Percentiles rank a stretch among this genome's conserved stretches.
Conservation (phyloP, 2,888 invertebrate species). For the Anarsia innoxiella region DNA sequence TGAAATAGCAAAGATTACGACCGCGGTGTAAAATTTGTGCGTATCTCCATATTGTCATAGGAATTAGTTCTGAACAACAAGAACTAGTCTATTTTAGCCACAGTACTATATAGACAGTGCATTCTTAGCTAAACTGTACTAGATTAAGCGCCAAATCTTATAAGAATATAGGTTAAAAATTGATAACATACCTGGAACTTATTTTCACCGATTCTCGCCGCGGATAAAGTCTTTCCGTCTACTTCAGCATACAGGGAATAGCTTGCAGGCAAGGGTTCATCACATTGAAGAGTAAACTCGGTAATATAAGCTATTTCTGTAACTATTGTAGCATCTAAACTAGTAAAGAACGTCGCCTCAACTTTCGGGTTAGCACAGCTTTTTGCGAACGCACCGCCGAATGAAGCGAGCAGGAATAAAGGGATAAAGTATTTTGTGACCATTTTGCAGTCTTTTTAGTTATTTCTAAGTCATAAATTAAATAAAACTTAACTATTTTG, state of each 20-base stretch:
- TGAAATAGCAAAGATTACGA: too few species aligned
- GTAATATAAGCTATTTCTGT: slow-evolving; percentile 93
- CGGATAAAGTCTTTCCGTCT: slow-evolving; percentile 88
- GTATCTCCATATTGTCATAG: too few species aligned
- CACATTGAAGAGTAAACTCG: slow-evolving; percentile 91
- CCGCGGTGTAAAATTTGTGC: too few species aligned
- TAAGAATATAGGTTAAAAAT: background rate
- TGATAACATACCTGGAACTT: slow-evolving; percentile 85
- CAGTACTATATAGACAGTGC: background rate
- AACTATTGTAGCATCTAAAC: slow-evolving; percentile 93
- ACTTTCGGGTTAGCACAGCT: slow-evolving; percentile 78
- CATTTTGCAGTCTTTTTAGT: slow-evolving; percentile 50
- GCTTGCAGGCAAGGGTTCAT: slow-evolving; percentile 75
- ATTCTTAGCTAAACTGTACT: background rate
- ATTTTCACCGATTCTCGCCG: slow-evolving; percentile 84
- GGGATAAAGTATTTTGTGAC: slow-evolving; percentile 53
- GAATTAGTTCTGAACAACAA: background rate
- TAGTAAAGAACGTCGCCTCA: slow-evolving; percentile 88
- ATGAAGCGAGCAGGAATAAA: slow-evolving; percentile 37
- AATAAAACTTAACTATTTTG: slow-evolving; percentile 19
- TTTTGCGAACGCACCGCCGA: slow-evolving; percentile 38
- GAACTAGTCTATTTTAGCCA: background rate
- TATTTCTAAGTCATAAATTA: slow-evolving; percentile 29
- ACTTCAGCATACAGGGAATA: slow-evolving; percentile 92
- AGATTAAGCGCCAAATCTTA: background rate